Evolutionary conservation across 2,888 invertebrate genomes (phyloP), one percentile per base, ranked within the genome.

Genomic region (Oxytorus armatus): DNA sequence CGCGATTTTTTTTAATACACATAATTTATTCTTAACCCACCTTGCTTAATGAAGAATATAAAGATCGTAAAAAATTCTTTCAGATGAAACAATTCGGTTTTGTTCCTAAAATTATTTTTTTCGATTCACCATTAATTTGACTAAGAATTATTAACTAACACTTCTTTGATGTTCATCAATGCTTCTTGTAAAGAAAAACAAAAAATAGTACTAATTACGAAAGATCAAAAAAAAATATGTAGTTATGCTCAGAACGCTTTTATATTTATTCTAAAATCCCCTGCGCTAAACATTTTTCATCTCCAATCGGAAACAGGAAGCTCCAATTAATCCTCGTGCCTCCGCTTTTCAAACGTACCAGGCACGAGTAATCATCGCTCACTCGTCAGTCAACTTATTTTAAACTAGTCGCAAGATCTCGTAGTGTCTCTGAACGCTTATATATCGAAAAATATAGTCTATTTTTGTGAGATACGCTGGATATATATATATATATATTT

Each of bases 371-470:
- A 73, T 75, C 68, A 82, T 68, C 47, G 70, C 69, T 74, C 69
- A 73, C 59, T 66, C 75, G 25, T 47, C 73, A 57, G 70, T 53
- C 59, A 47, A 69, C 42, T 78, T 78, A 73, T 78, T 82, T 80
- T 51, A 14, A 72, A 61, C 61, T 44, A 44, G 55, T 74, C 65
- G 33, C 68, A 53, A 39, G 66, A 21, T 14, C 16, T 21, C 25
- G 21, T 25, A n/a, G n/a, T n/a, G n/a, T 49, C 59, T 33, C 39
- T 51, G 23, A 25, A 18, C 42, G 55, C 18, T 59, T 44, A 49
- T 57, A 70, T 57, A 39, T 33, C 66, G 44, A 73, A 72, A 81
- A 82, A 77, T 42, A 73, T 65, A 65, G 75, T 79, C 79, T 84
- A 82, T 84, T 83, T 84, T 72, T 61, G n/a, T n/a, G 61, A 25